A percentile compares a stretch with the other conserved stretches of the same genome.
phyloP scores from a whole-genome alignment of 2,113 vertebrate species.

The Daboia siamensis region DNA sequence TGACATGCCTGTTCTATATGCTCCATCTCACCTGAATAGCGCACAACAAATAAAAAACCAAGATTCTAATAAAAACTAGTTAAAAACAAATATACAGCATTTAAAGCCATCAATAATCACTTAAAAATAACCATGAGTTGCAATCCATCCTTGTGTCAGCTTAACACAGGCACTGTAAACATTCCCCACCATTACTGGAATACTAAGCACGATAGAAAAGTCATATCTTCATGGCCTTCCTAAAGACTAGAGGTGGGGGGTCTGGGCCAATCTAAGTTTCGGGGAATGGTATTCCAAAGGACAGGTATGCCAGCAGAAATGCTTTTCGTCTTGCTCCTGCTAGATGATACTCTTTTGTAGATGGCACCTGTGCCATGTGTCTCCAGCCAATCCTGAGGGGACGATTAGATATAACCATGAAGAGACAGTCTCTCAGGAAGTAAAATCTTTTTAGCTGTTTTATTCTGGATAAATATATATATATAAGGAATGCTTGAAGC shows the following conservation, averaged over 20 bases:
- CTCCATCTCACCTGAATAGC: background rate
- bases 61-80: background rate
- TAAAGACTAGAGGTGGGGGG: background rate
- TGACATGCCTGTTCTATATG: background rate
- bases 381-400: background rate
- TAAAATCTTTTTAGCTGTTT: background rate
- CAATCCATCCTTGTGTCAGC: background rate
- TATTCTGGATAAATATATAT: background rate
- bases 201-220: background rate
- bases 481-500: background rate
- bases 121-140: background rate
- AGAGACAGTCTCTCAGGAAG: background rate
- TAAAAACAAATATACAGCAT: background rate
- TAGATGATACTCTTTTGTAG: background rate
- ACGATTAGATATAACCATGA: background rate
- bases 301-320: background rate
- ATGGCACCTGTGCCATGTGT: background rate
- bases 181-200: background rate
- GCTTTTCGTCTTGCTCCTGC: background rate
- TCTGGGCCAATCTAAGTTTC: background rate
- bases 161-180: background rate
- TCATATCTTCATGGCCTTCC: background rate
- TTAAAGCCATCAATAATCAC: background rate
- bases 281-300: background rate
- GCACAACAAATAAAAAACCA: background rate